Percentiles rank a stretch among this genome's conserved stretches.
phyloP scores from a whole-genome alignment of 2,888 invertebrate species.

The Mimas tiliae region DNA sequence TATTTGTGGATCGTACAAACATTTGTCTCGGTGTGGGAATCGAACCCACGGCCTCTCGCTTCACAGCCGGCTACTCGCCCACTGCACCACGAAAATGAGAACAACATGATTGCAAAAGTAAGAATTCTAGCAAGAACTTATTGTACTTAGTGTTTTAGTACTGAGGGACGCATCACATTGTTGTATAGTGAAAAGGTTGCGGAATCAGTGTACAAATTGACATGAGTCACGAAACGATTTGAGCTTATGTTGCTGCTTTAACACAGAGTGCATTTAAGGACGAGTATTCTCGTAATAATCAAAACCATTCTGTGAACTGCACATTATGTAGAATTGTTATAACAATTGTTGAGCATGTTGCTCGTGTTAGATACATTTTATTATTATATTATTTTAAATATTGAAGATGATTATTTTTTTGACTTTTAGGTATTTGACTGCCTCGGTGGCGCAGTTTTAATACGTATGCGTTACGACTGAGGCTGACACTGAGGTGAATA shows the following conservation, averaged over 20 bases:
- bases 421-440: too few relatives aligned
- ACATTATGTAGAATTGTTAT: background rate
- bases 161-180: conserved; percentile 31
- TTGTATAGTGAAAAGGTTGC: conserved; percentile 26
- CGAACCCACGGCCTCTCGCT: too few relatives aligned
- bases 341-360: background rate
- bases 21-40: too few relatives aligned
- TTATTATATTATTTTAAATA: too few relatives aligned
- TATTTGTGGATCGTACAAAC: too few relatives aligned
- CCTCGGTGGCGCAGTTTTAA: too few relatives aligned
- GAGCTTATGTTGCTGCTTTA: conserved; percentile 9
- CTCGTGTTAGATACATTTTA: background rate
- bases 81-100: too few relatives aligned
- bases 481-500: too few relatives aligned
- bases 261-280: conserved; percentile 18
- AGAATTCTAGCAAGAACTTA: background rate
- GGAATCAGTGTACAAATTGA: conserved; percentile 24
- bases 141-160: conserved; percentile 33
- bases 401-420: too few relatives aligned
- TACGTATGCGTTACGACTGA: too few relatives aligned
- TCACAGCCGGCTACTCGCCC: too few relatives aligned
- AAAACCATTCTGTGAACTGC: background rate
- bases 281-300: background rate
- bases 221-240: conserved; percentile 21
- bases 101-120: background rate